Base-by-base conservation (phyloP, 2,888 invertebrate species). In the Atethmia centrago region DNA sequence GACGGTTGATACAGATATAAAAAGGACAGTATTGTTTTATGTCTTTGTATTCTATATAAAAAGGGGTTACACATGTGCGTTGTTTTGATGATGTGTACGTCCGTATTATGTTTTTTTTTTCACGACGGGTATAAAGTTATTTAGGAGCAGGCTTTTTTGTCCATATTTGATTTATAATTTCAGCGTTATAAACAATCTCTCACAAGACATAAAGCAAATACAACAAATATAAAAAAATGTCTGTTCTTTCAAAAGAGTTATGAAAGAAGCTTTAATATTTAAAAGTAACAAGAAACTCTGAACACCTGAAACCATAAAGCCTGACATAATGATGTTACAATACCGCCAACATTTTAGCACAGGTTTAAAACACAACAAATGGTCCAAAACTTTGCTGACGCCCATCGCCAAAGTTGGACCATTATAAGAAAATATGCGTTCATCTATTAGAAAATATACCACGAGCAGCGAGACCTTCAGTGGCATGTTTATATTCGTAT, bases 351-450 rank as follows among this genome's bases (percentile, higher is more conserved):
- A 85, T 85, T 88, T 84, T 84, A 87, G 80, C 83, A 79, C 82
- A 84, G 84, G 87, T 90, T 92, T 91, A 90, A 92, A 91, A 87
- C 87, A 87, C 90, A 91, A 91, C 90, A 90, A 91, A 91, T 91
- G 88, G 89, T 89, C 89, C 75, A 85, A 90, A 92, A 90, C 85
- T 91, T 91, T 90, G 85, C 88, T 87, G 86, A 83, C 87, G 87
- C 88, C 89, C 89, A 92, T 91, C 88, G 90, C 89, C 83, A 93
- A 95, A 95, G 92, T 95, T 95, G 90, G 92, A 92, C 93, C 94
- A 93, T 95, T 95, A 95, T 90, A 92, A 92, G 91, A 92, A 95
- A 95, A 94, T 95, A 94, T 93, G 92, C 92, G 92, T 94, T 92
- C 93, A 91, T 94, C 94, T 95, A 95, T 94, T 93, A 94, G 90